Evolutionary conservation across 2,888 invertebrate species (phyloP).

Genomic region (Tipula confusa): DNA sequence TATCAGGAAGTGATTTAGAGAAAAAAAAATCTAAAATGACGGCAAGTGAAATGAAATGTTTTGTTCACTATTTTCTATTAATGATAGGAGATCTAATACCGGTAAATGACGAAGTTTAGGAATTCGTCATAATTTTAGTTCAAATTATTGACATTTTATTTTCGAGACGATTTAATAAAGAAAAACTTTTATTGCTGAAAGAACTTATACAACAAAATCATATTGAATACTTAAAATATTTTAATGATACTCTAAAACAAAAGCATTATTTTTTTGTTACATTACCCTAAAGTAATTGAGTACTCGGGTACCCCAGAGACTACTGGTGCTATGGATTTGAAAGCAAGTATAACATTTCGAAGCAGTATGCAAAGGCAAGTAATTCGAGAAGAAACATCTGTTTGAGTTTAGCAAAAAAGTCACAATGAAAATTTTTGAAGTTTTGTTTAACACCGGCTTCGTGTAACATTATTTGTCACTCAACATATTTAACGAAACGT

Average conservation of each 20-base stretch:
- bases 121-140: background rate
- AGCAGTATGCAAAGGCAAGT: background rate
- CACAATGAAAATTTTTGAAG: background rate
- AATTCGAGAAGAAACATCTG: background rate
- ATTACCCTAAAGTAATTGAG: background rate
- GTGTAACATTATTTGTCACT: too few species aligned
- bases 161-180: background rate
- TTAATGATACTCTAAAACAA: background rate
- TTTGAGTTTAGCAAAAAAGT: background rate
- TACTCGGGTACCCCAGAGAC: background rate
- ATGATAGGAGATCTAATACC: background rate
- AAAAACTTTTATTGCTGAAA: background rate
- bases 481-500: too few species aligned
- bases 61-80: background rate
- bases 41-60: conserved; percentile 20
- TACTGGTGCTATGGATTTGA: conserved; percentile 27
- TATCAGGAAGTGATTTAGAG: background rate
- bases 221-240: background rate
- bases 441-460: too few species aligned
- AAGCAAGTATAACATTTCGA: background rate
- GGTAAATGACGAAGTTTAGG: background rate
- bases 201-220: background rate
- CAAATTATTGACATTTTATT: background rate
- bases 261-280: background rate
- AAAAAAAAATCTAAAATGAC: background rate